Evolutionary conservation across 2,113 vertebrate genomes (phyloP).

Genomic region (Petrocephalus microphthalmus): DNA sequence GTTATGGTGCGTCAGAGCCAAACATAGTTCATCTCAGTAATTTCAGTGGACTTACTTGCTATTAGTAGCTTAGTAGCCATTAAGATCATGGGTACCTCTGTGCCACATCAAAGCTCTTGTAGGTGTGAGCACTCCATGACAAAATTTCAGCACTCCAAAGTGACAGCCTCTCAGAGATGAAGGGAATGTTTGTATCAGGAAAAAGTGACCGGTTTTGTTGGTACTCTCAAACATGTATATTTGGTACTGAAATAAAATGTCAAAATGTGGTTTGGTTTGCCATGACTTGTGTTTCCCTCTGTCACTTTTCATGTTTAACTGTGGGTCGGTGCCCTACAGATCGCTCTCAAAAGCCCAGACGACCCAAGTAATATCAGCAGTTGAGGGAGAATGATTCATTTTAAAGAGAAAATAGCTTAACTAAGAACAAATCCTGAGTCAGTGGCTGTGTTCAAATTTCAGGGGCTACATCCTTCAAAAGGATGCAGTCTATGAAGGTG

Average conservation of each 20-base stretch:
- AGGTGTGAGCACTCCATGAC: background rate
- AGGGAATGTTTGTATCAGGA: background rate
- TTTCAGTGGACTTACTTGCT: background rate
- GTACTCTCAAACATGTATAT: background rate
- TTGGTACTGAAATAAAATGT: slow-evolving; percentile 1
- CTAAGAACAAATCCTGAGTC: background rate
- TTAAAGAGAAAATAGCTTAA: background rate
- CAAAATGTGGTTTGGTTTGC: background rate
- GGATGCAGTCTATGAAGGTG: background rate
- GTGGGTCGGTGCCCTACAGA: background rate
- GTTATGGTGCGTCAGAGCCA: background rate
- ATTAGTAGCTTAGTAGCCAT: background rate
- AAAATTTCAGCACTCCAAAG: background rate
- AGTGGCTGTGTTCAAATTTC: background rate
- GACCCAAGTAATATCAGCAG: background rate
- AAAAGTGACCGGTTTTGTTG: background rate
- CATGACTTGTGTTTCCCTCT: background rate
- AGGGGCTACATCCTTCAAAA: background rate
- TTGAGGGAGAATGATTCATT: background rate
- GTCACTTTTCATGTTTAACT: background rate
- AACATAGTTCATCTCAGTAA: background rate
- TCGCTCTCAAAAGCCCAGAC: background rate
- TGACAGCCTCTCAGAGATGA: background rate
- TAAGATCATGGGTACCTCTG: background rate
- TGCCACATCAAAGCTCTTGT: background rate